Percentiles rank a stretch among this genome's conserved stretches.
Evolutionary conservation across 2,113 vertebrate genomes (phyloP).

Genomic region (Columba janthina): DNA sequence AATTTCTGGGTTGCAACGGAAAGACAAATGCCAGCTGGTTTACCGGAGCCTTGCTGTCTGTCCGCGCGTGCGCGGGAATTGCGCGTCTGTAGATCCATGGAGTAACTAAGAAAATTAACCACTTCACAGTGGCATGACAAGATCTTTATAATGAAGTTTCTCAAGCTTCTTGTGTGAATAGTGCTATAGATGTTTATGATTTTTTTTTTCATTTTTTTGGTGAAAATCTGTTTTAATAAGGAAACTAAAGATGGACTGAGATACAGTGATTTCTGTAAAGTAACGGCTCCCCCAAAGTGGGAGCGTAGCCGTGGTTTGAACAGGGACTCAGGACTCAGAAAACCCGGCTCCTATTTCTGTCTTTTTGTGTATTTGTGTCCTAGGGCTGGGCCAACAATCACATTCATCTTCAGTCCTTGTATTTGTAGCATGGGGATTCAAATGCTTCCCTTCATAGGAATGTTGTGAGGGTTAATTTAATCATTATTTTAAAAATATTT

Average conservation of each 20-base stretch:
- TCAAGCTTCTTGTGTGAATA: not conserved
- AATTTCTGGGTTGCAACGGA: not conserved
- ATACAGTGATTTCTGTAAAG: not conserved
- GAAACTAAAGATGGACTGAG: not conserved
- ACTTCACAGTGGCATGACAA: not conserved
- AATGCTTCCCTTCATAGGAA: not conserved
- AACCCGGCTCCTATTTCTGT: not conserved
- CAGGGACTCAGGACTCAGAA: not conserved
- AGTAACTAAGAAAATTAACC: not conserved
- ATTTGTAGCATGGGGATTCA: not conserved
- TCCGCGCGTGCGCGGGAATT: not conserved
- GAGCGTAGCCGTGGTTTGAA: not conserved
- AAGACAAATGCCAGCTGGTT: not conserved
- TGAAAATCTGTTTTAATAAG: not conserved
- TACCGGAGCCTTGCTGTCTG: not conserved
- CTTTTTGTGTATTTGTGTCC: not conserved
- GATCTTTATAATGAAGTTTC: not conserved
- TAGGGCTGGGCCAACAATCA: not conserved
- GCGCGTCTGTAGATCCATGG: not conserved
- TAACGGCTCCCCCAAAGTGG: accelerated
- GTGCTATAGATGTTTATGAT: not conserved
- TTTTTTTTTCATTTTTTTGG: not conserved
- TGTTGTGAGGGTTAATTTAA: not conserved
- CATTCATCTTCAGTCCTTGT: not conserved
- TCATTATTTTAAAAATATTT: not conserved